Conservation (phyloP, 2,888 invertebrate genomes). For the Meliscaeva auricollis region DNA sequence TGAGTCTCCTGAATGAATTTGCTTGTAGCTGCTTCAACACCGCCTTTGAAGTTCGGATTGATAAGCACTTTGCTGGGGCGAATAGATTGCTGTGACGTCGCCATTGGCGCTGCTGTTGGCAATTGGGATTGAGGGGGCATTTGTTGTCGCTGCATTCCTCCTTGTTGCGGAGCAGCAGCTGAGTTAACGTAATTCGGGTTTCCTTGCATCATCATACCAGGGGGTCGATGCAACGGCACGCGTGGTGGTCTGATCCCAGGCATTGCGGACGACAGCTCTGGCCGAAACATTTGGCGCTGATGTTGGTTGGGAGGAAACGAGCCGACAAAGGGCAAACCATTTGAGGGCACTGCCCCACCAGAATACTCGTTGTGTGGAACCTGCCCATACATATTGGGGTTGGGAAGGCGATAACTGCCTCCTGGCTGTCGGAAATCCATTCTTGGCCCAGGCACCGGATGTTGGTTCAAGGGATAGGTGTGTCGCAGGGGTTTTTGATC, state of each 20-base stretch:
- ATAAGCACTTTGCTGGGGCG: slow-evolving; percentile 82
- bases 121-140: slow-evolving; percentile 71
- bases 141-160: slow-evolving; percentile 76
- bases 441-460: slow-evolving; percentile 78
- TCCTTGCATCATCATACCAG: slow-evolving; percentile 77
- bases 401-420: slow-evolving; percentile 77
- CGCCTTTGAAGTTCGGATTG: slow-evolving; percentile 84
- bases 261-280: slow-evolving; percentile 77
- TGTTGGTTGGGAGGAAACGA: slow-evolving; percentile 77
- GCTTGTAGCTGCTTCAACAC: slow-evolving; percentile 84
- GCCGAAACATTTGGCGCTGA: slow-evolving; percentile 78
- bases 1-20: slow-evolving; percentile 84
- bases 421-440: slow-evolving; percentile 72
- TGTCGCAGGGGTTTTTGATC: slow-evolving; percentile 78
- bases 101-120: slow-evolving; percentile 64
- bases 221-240: slow-evolving; percentile 85
- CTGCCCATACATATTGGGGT: slow-evolving; percentile 78
- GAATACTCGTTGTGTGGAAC: slow-evolving; percentile 78
- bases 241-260: slow-evolving; percentile 83
- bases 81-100: slow-evolving; percentile 68
- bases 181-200: slow-evolving; percentile 79
- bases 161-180: slow-evolving; percentile 77
- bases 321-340: slow-evolving; percentile 75
- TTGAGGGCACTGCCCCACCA: slow-evolving; percentile 73
- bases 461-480: slow-evolving; percentile 78